phyloP scores from a whole-genome alignment of 1,140 invertebrate species.

The Sycophaga agraensis region DNA sequence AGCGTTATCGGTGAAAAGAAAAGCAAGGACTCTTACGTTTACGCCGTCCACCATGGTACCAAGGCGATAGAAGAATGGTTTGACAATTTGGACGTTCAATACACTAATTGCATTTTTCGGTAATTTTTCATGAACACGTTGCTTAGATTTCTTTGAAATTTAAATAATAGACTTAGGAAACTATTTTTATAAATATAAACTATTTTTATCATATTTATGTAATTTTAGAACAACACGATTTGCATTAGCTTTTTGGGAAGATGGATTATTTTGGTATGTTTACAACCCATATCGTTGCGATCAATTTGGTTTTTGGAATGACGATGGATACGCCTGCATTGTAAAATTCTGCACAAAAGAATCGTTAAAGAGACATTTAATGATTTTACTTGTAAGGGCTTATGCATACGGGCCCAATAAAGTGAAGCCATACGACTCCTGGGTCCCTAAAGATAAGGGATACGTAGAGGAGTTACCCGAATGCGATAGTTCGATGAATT shows the following conservation, averaged over 20 bases:
- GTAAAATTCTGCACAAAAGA: slow-evolving; percentile 42
- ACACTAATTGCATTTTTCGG: slow-evolving; percentile 40
- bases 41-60: slow-evolving; percentile 28
- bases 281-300: slow-evolving; percentile 50
- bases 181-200: too few species aligned
- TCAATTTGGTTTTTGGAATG: slow-evolving; percentile 42
- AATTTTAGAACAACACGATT: slow-evolving; percentile 37
- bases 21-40: neutral
- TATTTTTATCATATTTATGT: too few species aligned
- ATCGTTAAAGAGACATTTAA: slow-evolving; percentile 40
- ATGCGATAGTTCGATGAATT: too few species aligned
- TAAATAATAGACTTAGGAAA: too few species aligned
- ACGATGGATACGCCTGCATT: slow-evolving; percentile 41
- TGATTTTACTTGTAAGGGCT: slow-evolving; percentile 41
- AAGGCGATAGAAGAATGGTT: slow-evolving; percentile 41
- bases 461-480: too few species aligned
- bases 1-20: slow-evolving; percentile 36
- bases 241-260: slow-evolving; percentile 46
- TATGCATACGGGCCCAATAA: slow-evolving; percentile 33
- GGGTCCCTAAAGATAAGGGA: too few species aligned
- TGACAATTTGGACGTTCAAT: slow-evolving; percentile 31
- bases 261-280: slow-evolving; percentile 46
- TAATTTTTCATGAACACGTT: neutral
- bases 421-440: too few species aligned
- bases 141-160: neutral